Percentiles rank a stretch among this genome's conserved stretches.
These are phyloP conservation scores for Caenorhabditis imperialis DNA, from an alignment of 2,888 invertebrate species.

Conservation along the genomic window DNA sequence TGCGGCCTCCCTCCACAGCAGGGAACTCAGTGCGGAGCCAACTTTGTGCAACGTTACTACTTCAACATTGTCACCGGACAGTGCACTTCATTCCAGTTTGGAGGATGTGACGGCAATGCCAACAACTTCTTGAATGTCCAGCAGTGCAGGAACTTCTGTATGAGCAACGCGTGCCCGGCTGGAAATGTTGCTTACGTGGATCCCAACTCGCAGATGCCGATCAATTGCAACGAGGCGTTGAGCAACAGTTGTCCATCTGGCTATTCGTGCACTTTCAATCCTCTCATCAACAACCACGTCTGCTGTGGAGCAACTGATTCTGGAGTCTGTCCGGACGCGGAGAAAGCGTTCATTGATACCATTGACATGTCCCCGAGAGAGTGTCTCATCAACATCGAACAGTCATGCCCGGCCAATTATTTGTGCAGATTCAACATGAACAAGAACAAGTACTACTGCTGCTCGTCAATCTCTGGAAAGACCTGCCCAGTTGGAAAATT, in stretches of 20 bases:
- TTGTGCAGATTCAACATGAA: conserved; percentile 65
- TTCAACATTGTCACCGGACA: conserved; percentile 75
- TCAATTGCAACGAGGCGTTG: conserved; percentile 68
- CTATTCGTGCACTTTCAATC: conserved; percentile 64
- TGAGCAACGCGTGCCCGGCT: conserved; percentile 64
- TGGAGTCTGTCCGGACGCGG: conserved; percentile 70
- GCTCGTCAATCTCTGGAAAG: conserved; percentile 58
- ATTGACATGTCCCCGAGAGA: conserved; percentile 64
- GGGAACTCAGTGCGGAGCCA: conserved; percentile 62
- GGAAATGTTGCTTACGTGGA: conserved; percentile 71
- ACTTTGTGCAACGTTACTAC: conserved; percentile 63
- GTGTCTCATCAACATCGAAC: conserved; percentile 66
- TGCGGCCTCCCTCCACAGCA: conserved; percentile 68
- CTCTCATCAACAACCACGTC: conserved; percentile 65
- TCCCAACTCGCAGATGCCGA: conserved; percentile 68
- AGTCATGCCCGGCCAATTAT: conserved; percentile 66
- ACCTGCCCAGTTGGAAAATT: conserved; percentile 67
- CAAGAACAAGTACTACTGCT: conserved; percentile 70
- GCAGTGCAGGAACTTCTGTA: conserved; percentile 69
- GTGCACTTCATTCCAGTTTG: conserved; percentile 71
- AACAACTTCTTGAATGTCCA: conserved; percentile 72
- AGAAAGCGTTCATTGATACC: conserved; percentile 73
- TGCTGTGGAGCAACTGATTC: conserved; percentile 72
- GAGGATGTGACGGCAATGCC: conserved; percentile 72
- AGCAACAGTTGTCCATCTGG: conserved; percentile 63